These are phyloP conservation scores for Heliornis fulica DNA, from an alignment of 2,113 vertebrate species.

Conservation along the genomic window DNA sequence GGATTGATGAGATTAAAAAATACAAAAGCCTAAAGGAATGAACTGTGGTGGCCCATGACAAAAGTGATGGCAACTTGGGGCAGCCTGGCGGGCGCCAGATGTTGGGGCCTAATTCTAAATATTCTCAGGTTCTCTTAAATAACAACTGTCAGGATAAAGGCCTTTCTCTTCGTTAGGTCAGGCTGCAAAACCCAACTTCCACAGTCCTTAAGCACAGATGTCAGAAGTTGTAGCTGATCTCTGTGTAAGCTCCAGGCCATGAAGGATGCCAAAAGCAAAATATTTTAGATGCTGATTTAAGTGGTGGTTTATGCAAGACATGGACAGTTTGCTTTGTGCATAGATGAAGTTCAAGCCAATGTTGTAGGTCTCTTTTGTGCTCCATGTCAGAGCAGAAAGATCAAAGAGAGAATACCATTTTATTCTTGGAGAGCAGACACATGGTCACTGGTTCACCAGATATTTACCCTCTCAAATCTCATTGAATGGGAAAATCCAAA, in stretches of 20 bases:
- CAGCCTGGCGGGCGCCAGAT: background rate
- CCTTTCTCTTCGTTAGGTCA: background rate
- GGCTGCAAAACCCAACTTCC: background rate
- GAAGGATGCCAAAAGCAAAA: background rate
- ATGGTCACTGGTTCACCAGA: background rate
- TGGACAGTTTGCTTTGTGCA: background rate
- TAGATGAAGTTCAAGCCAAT: background rate
- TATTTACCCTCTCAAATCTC: background rate
- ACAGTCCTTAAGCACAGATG: background rate
- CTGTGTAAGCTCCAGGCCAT: background rate
- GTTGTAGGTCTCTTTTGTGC: background rate
- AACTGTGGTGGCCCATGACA: background rate
- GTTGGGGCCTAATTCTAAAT: background rate
- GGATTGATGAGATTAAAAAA: background rate
- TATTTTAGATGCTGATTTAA: background rate
- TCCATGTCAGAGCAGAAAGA: background rate
- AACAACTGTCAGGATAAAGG: background rate
- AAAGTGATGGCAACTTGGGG: too few relatives aligned
- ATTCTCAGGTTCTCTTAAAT: background rate
- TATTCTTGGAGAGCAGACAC: background rate
- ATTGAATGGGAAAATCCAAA: background rate
- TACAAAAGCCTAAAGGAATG: background rate
- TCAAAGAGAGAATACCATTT: background rate
- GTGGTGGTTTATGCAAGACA: background rate
- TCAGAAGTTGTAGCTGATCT: constrained; percentile 28